phyloP scores from a whole-genome alignment of 2,888 invertebrate genomes.

The Pandemis cinnamomeana region DNA sequence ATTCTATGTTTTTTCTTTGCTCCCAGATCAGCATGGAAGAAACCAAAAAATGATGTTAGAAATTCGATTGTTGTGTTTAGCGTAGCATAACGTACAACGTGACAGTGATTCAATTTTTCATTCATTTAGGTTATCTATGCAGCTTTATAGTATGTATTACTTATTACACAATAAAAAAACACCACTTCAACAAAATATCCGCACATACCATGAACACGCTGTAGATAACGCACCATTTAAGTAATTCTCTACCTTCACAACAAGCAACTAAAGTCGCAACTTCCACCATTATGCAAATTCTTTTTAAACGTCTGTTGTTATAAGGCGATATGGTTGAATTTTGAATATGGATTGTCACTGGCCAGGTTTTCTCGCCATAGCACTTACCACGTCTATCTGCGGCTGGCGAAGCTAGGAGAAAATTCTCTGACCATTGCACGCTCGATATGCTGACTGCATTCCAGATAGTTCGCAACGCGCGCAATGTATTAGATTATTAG shows the following conservation, averaged over 20 bases:
- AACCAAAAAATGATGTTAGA: too few relatives aligned
- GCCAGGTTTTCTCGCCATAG: slow-evolving; percentile 1
- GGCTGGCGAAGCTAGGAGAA: background rate
- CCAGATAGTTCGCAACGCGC: background rate
- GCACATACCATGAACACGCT: background rate
- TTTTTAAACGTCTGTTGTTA: slow-evolving; percentile 7
- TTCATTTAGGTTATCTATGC: background rate
- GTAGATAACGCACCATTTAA: background rate
- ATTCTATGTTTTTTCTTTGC: too few relatives aligned
- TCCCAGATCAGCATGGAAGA: too few relatives aligned
- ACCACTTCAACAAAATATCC: background rate
- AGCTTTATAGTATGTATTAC: background rate
- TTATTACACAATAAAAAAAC: background rate
- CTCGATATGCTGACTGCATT: background rate
- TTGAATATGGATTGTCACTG: background rate
- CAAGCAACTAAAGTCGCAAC: background rate
- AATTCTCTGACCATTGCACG: background rate
- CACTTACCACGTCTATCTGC: background rate
- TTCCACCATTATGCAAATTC: background rate
- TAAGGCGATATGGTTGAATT: background rate
- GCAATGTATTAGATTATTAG: background rate
- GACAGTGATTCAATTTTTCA: too few relatives aligned
- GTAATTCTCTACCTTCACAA: background rate
- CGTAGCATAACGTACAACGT: too few relatives aligned
- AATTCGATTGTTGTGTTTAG: too few relatives aligned